Conservation (phyloP, 2,797 vertebrate genomes). For the Tympanoctomys barrerae region DNA sequence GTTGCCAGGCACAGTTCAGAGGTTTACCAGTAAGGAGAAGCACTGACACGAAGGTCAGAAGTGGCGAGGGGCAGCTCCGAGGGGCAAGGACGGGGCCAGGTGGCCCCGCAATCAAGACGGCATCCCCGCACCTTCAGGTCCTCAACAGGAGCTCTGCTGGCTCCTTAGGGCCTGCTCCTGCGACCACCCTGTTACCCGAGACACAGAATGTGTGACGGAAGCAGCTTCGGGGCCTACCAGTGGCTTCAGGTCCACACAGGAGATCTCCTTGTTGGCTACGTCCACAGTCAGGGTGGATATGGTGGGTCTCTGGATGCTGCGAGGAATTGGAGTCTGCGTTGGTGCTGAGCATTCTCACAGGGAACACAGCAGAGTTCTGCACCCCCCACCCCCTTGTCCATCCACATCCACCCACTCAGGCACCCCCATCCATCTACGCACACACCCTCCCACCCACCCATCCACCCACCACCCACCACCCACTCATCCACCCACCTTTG, state of each 20-base stretch:
- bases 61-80: not conserved
- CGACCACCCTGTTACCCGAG: too few species aligned
- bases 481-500: not conserved
- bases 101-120: too few species aligned
- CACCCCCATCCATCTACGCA: rapidly evolving
- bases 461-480: not conserved
- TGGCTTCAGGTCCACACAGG: slow-evolving; percentile 75
- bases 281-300: slow-evolving; percentile 72
- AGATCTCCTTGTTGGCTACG: slow-evolving; percentile 72
- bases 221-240: slow-evolving; percentile 57
- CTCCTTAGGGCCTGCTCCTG: not conserved
- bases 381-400: too few species aligned
- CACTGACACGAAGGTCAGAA: not conserved
- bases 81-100: not conserved
- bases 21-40: not conserved
- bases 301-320: slow-evolving; percentile 59
- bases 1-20: not conserved
- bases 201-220: not conserved
- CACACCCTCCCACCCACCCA: not conserved
- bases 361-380: not conserved
- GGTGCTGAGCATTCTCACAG: not conserved
- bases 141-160: not conserved
- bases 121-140: not conserved
- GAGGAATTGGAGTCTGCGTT: not conserved
- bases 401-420: too few species aligned